These are phyloP conservation scores for Agrochola circellaris DNA, from an alignment of 2,888 invertebrate species.

Conservation along the genomic window DNA sequence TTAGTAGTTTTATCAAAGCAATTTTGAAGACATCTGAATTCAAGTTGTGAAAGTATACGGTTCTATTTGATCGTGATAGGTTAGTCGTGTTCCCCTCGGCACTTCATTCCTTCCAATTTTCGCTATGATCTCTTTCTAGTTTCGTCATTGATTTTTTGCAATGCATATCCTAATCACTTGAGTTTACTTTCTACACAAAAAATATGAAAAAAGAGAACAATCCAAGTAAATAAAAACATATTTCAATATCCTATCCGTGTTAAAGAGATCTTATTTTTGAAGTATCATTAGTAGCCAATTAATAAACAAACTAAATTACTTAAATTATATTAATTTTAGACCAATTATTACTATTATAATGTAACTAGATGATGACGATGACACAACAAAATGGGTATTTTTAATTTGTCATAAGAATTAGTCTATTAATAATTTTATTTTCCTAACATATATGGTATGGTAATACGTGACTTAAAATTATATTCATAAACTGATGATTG, in stretches of 20 bases:
- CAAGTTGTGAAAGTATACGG: conserved; percentile 57
- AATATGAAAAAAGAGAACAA: not conserved
- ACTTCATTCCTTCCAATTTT: conserved; percentile 52
- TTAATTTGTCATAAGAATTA: conserved; percentile 2
- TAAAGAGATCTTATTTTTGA: not conserved
- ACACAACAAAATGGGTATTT: conserved; percentile 12
- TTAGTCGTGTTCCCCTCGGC: conserved; percentile 58
- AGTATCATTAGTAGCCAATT: not conserved
- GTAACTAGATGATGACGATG: not conserved
- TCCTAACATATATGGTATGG: not conserved
- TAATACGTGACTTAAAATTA: conserved; percentile 8
- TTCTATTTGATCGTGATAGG: conserved; percentile 62
- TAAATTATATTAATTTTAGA: not conserved
- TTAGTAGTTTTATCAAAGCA: conserved; percentile 34
- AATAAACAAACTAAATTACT: not conserved
- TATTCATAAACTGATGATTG: not conserved
- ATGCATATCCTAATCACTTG: not conserved
- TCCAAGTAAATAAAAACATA: not conserved
- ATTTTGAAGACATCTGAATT: conserved; percentile 57
- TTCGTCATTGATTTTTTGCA: conserved; percentile 39
- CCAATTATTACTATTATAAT: not conserved
- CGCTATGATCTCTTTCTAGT: conserved; percentile 33
- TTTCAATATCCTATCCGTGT: not conserved
- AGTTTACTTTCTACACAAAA: no score
- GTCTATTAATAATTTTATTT: conserved; percentile 5